Evolutionary conservation across 2,113 vertebrate genomes (phyloP), one percentile per base, ranked within the genome.

Genomic region (Sylvia atricapilla): DNA sequence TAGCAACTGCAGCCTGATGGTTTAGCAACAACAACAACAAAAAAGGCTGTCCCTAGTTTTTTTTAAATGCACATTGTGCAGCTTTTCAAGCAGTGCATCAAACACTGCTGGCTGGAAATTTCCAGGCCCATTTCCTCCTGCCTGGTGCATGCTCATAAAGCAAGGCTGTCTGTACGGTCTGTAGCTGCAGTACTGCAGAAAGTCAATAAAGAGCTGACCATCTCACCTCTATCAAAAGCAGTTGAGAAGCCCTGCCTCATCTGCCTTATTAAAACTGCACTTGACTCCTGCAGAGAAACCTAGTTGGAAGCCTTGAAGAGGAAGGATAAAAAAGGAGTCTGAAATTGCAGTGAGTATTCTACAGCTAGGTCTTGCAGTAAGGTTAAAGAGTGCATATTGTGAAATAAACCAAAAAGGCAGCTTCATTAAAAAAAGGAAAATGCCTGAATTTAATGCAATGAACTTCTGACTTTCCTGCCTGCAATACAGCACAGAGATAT

Each of bases 151-250:
- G 92, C 90, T 95, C 94, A 74, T 92, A 95, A 96, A 96, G 90
- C 86, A 76, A 62, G 83, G 76, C 60, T 78, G 89, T 68, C 83
- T 88, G 80, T 63, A 75, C 24, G 4, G 76, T 96, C 74, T 33
- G 16, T 94, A 91, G 92, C 95, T 97, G 94, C 95, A 83, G 90
- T 53, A 74, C 92, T 87, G 90, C 93, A 97, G 81, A 74, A 85
- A 98, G 96, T 94, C 94, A 93, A 81, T 94, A 93, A 96, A 96
- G 92, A 97, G 91, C 92, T 97, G 89, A 96, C 93, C 90, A 90
- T 35, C 63, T 94, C 93, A 91, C 93, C 92, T 95, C 95, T 94
- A 81, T 96, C 96, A 91, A 89, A 95, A 92, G 92, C 95, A 77
- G 89, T 94, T 83, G 91, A 89, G 90, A 79, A 84, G 77, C 66